Conservation (phyloP, 1,140 invertebrate genomes). For the Lutraria rhynchaena region DNA sequence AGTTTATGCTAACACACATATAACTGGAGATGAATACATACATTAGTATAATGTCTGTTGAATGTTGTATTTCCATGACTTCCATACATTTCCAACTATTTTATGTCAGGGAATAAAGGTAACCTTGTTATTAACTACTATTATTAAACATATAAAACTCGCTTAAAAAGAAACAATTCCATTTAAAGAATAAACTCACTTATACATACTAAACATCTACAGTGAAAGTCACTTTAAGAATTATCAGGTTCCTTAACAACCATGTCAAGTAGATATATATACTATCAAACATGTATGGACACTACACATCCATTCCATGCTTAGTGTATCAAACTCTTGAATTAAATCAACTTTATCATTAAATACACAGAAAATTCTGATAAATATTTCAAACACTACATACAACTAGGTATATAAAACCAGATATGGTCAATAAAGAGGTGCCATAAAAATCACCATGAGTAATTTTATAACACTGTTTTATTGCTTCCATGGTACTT, state of each 20-base stretch:
- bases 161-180: too few species aligned
- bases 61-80: too few species aligned
- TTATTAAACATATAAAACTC: too few species aligned
- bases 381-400: constrained; percentile 20
- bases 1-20: too few species aligned
- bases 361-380: constrained; percentile 25
- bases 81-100: constrained; percentile 15
- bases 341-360: constrained; percentile 36
- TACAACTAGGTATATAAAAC: constrained; percentile 10
- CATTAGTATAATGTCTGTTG: constrained; percentile 22
- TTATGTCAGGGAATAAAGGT: too few species aligned
- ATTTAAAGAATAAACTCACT: too few species aligned
- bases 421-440: constrained; percentile 23
- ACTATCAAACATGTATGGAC: neutral
- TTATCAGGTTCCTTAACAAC: constrained; percentile 25
- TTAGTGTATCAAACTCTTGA: constrained; percentile 20
- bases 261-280: too few species aligned
- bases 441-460: constrained; percentile 9
- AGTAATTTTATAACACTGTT: neutral
- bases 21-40: too few species aligned
- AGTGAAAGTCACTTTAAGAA: too few species aligned
- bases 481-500: constrained; percentile 5
- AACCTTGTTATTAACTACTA: too few species aligned
- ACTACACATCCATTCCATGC: neutral
- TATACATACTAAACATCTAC: too few species aligned